phyloP scores from a whole-genome alignment of 2,113 vertebrate genomes.

The Mormyrus iriodes region DNA sequence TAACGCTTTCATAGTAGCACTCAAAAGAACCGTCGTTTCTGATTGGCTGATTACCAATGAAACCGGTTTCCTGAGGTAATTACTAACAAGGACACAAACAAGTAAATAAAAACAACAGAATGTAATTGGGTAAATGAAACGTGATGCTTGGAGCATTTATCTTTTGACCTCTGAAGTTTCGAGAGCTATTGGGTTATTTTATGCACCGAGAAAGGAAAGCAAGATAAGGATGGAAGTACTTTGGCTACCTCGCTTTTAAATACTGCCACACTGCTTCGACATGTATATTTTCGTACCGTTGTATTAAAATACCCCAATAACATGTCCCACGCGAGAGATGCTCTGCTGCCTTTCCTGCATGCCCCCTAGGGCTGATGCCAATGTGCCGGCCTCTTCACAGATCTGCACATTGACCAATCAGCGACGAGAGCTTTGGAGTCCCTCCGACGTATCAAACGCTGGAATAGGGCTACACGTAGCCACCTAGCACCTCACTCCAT shows the following conservation, averaged over 20 bases:
- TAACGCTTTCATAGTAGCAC: not conserved
- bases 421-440: not conserved
- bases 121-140: not conserved
- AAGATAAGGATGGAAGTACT: slow-evolving; percentile 18
- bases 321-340: slow-evolving; percentile 33
- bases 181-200: slow-evolving; percentile 66
- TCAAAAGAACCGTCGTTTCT: not conserved
- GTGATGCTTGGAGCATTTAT: slow-evolving; percentile 43
- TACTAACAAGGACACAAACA: not conserved
- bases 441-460: not conserved
- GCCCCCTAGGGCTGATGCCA: slow-evolving; percentile 22
- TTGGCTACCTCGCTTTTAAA: not conserved
- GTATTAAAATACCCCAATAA: slow-evolving; percentile 58
- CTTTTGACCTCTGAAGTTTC: slow-evolving; percentile 65
- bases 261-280: not conserved
- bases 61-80: not conserved
- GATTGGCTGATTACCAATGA: slow-evolving; percentile 11
- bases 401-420: slow-evolving; percentile 12
- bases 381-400: not conserved
- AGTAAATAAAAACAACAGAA: not conserved
- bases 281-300: not conserved
- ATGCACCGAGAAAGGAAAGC: slow-evolving; percentile 13
- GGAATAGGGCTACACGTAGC: not conserved
- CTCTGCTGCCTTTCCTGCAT: slow-evolving; percentile 28
- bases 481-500: not conserved